Base-by-base conservation (phyloP, 2,888 invertebrate species). In the Mycalesis mineus region DNA sequence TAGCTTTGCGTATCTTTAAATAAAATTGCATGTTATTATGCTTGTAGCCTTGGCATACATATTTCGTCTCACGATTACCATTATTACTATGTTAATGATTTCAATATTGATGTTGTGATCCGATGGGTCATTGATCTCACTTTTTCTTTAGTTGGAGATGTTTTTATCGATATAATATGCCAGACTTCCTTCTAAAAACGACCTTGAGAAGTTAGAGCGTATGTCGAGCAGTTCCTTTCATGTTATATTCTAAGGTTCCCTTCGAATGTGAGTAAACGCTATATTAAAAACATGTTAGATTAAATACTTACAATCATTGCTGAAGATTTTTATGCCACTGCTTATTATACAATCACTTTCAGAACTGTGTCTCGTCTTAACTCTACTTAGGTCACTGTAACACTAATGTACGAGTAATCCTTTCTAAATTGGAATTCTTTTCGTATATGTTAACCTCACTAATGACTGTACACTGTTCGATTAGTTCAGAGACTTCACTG, bases 271-370 rank as follows among this genome's bases (percentile, higher is more conserved):
- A 4, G n/a, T 31, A 31, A 22, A 29, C 11, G 7, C 33, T 11
- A 11, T 15, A 5, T 5, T 28, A 11, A 37, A 17, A 15, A 33
- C n/a, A 37, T 8, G 14, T 15, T 45, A 51, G 28, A 14, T 54
- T 13, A 42, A 51, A 52, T 66, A 84, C 86, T 86, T 65, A 87
- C 86, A 75, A 74, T 82, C 85, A 87, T 87, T 71, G 69, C 80
- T 82, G 73, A 71, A 67, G 73, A 65, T 77, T 74, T 74, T 70
- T 68, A 17, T 73, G 61, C 63, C 61, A 60, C 61, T 50, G 15
- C 36, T 66, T 61, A 66, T 62, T 61, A 66, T 62, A 62, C 59
- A 63, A 61, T 62, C 65, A 58, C 61, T 61, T 54, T 55, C 29
- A 58, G 58, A 48, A 59, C 51, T 56, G 47, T 48, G 53, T 50